phyloP scores from a whole-genome alignment of 2,797 vertebrate genomes.

The Galaxias olidus region DNA sequence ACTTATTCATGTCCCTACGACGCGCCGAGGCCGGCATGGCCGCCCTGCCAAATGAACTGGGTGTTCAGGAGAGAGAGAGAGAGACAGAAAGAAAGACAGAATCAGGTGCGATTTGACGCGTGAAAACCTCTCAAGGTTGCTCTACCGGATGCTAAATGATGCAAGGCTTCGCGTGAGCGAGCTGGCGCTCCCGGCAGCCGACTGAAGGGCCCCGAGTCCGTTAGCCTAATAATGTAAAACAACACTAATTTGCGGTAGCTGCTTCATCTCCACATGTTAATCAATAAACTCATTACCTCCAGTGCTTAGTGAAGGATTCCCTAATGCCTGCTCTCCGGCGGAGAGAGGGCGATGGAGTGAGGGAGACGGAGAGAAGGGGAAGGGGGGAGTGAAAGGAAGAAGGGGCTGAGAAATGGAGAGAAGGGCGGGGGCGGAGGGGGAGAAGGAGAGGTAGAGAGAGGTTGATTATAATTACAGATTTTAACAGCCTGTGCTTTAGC shows the following conservation, averaged over 20 bases:
- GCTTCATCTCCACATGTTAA: conserved; percentile 73
- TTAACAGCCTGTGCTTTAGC: conserved; percentile 77
- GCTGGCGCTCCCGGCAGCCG: background rate
- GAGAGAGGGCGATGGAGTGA: conserved; percentile 40
- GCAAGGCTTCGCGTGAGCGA: background rate
- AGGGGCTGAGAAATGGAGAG: conserved; percentile 6
- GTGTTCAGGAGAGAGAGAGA: too few species aligned
- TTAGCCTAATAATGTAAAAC: conserved; percentile 72
- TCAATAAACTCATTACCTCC: conserved; percentile 75
- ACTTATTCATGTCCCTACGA: too few species aligned
- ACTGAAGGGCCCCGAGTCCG: conserved; percentile 58
- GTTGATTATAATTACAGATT: conserved; percentile 85
- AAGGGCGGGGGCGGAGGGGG: conserved; percentile 47
- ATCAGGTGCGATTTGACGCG: too few species aligned
- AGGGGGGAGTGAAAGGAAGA: background rate
- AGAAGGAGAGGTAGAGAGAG: conserved; percentile 56
- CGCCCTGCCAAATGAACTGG: too few species aligned
- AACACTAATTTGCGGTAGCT: conserved; percentile 68
- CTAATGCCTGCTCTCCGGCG: conserved; percentile 59
- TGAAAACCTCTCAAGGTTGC: too few species aligned
- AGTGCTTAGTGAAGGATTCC: conserved; percentile 73
- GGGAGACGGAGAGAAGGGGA: conserved; percentile 2
- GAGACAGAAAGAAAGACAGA: too few species aligned
- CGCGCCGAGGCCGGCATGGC: too few species aligned
- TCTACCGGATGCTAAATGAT: background rate